Evolutionary conservation across 2,113 vertebrate species (phyloP).

Genomic region (Tapirus terrestris): DNA sequence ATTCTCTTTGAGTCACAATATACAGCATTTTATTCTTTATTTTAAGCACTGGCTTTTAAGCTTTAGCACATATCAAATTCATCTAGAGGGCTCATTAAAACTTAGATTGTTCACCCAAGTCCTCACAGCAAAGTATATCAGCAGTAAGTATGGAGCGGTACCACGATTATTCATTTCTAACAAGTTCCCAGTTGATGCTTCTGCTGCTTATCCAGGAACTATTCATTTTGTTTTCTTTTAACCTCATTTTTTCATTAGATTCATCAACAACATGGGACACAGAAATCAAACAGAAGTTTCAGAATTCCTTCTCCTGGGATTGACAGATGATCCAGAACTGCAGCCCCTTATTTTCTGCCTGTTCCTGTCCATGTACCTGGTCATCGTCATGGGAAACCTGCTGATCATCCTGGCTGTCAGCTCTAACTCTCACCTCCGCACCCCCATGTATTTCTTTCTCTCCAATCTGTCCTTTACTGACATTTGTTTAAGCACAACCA

Average conservation of each 20-base stretch:
- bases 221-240: too few relatives aligned
- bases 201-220: too few relatives aligned
- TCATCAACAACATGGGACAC: background rate
- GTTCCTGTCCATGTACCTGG: background rate
- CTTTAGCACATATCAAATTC: too few relatives aligned
- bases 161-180: too few relatives aligned
- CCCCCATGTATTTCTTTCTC: slow-evolving; percentile 56
- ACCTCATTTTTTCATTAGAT: background rate
- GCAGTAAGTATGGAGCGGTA: too few relatives aligned
- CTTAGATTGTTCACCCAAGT: too few relatives aligned
- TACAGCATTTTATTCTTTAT: too few relatives aligned
- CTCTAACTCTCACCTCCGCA: background rate
- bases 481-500: background rate
- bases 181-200: too few relatives aligned
- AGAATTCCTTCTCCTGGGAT: slow-evolving; percentile 38
- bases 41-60: too few relatives aligned
- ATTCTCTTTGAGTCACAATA: too few relatives aligned
- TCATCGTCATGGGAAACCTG: background rate
- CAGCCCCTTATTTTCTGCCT: background rate
- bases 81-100: too few relatives aligned
- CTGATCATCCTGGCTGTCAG: background rate
- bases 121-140: too few relatives aligned
- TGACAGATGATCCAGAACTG: background rate
- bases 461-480: background rate
- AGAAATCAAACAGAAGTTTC: background rate